Conservation (phyloP, 2,113 vertebrate species). For the Phrynosoma platyrhinos region DNA sequence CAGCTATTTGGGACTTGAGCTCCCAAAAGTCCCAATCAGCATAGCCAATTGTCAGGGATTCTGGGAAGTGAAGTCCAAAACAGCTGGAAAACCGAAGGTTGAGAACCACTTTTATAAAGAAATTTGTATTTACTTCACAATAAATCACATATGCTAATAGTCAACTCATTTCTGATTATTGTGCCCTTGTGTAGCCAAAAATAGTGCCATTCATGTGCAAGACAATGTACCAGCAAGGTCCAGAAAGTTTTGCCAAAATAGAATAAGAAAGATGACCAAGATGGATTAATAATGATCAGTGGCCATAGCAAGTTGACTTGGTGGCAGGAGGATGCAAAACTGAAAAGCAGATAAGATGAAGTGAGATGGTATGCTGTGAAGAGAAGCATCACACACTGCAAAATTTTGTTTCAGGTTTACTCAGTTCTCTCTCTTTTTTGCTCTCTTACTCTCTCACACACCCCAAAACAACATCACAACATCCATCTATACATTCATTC, state of each 20-base stretch:
- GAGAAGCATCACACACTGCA: neutral
- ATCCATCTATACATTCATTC: neutral
- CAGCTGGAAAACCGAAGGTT: too few relatives aligned
- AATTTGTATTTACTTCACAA: too few relatives aligned
- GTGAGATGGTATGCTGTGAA: neutral
- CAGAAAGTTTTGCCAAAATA: neutral
- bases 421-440: neutral
- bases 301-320: neutral
- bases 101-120: too few relatives aligned
- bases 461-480: neutral
- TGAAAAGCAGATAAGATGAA: neutral
- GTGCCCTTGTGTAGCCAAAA: too few relatives aligned
- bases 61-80: too few relatives aligned
- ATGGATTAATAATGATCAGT: neutral
- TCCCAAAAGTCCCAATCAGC: too few relatives aligned
- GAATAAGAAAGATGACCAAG: neutral
- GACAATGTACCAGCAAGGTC: neutral
- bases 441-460: too few relatives aligned
- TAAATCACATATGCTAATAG: neutral
- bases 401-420: neutral
- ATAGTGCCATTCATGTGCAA: neutral
- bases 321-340: neutral
- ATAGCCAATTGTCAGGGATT: too few relatives aligned
- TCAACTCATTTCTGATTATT: neutral
- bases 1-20: too few relatives aligned